A percentile compares a stretch with the other conserved stretches of the same genome.
These are phyloP conservation scores for Ectropis crepuscularia DNA, from an alignment of 2,888 invertebrate species.

Conservation along the genomic window DNA sequence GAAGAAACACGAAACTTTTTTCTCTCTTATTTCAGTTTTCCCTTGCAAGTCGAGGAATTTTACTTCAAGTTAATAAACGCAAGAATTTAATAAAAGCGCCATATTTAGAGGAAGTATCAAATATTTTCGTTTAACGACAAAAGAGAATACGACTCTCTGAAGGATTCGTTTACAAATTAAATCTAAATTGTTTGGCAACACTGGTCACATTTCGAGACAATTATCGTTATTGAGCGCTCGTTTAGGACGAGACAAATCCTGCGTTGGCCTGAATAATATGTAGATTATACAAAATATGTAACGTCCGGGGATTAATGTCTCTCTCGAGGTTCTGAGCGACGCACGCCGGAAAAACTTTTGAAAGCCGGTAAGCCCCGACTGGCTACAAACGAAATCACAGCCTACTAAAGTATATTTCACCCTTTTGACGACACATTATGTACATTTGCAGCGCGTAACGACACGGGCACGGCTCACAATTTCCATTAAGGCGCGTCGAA, in stretches of 20 bases:
- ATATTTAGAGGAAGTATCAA: conserved; percentile 62
- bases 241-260: conserved; percentile 9
- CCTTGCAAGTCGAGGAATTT: conserved; percentile 66
- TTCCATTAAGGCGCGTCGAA: conserved; percentile 75
- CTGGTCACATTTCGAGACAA: conserved; percentile 12
- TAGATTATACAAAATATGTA: conserved; percentile 24
- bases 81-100: conserved; percentile 81
- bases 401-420: conserved; percentile 82
- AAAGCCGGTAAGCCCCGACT: conserved; percentile 68
- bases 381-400: conserved; percentile 77
- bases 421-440: conserved; percentile 84
- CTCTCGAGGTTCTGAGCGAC: conserved; percentile 61
- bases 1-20: conserved; percentile 73
- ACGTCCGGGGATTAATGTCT: conserved; percentile 45
- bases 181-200: conserved; percentile 9
- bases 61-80: conserved; percentile 72
- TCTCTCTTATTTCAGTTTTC: conserved; percentile 60
- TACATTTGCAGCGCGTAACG: conserved; percentile 83
- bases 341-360: conserved; percentile 73
- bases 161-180: conserved; percentile 40
- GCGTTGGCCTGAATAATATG: conserved; percentile 12
- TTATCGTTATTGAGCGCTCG: conserved; percentile 9
- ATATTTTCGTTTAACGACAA: conserved; percentile 50
- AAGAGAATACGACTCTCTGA: conserved; percentile 42
- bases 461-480: conserved; percentile 82